phyloP scores from a whole-genome alignment of 2,888 invertebrate genomes.

The Nymphalis polychloros region DNA sequence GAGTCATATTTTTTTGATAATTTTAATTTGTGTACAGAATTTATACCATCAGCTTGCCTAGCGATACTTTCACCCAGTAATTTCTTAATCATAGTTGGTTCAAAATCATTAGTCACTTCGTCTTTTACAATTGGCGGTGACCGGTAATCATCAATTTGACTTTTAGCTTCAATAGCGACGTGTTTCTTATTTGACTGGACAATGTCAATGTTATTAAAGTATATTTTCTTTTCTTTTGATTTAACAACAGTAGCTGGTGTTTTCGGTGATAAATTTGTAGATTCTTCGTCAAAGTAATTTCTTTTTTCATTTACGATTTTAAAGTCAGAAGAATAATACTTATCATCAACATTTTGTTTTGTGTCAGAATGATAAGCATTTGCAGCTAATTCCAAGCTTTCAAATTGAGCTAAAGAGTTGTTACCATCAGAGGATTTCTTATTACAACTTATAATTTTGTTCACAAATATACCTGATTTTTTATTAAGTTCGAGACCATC shows the following conservation, averaged over 20 bases:
- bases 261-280: slow-evolving; percentile 19
- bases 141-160: slow-evolving; percentile 47
- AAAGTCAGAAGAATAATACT: slow-evolving; percentile 44
- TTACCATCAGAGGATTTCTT: slow-evolving; percentile 51
- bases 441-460: slow-evolving; percentile 52
- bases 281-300: slow-evolving; percentile 51
- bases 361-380: slow-evolving; percentile 40
- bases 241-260: slow-evolving; percentile 24
- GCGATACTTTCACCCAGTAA: slow-evolving; percentile 61
- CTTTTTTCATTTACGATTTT: slow-evolving; percentile 54
- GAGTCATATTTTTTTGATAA: slow-evolving; percentile 56
- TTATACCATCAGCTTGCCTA: slow-evolving; percentile 48
- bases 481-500: slow-evolving; percentile 19
- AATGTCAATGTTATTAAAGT: slow-evolving; percentile 53
- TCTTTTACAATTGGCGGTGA: slow-evolving; percentile 68
- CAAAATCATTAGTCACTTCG: slow-evolving; percentile 48
- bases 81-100: slow-evolving; percentile 61
- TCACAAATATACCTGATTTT: slow-evolving; percentile 48
- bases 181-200: slow-evolving; percentile 25
- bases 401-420: slow-evolving; percentile 61
- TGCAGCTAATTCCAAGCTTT: slow-evolving; percentile 58
- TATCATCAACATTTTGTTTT: slow-evolving; percentile 32
- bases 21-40: slow-evolving; percentile 48
- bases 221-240: slow-evolving; percentile 38
- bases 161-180: background rate